A percentile compares a stretch with the other conserved stretches of the same genome.
These are phyloP conservation scores for Epistrophella euchroma DNA, from an alignment of 2,888 invertebrate genomes.

Conservation along the genomic window DNA sequence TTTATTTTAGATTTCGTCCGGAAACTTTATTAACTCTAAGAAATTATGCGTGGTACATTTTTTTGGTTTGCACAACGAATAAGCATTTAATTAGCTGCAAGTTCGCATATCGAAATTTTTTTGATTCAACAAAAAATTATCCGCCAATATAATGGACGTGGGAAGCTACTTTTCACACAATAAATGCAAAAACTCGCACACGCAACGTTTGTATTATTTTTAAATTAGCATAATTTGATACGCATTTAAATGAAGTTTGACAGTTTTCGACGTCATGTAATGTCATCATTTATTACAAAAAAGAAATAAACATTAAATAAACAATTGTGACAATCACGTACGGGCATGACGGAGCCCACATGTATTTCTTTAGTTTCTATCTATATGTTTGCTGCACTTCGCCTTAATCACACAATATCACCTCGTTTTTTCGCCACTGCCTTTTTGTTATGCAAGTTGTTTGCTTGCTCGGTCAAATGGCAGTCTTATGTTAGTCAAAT, in stretches of 20 bases:
- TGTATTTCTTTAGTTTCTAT: not conserved
- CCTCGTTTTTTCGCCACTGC: conserved; percentile 19
- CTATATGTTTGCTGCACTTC: conserved; percentile 18
- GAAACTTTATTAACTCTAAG: too few relatives aligned
- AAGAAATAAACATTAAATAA: conserved; percentile 5
- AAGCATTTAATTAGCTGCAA: too few relatives aligned
- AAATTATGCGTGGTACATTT: too few relatives aligned
- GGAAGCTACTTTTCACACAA: not conserved
- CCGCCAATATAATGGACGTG: too few relatives aligned
- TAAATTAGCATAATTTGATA: conserved; percentile 17
- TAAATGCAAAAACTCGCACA: not conserved
- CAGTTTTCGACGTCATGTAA: conserved; percentile 35
- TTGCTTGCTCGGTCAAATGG: conserved; percentile 49
- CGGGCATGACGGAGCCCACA: conserved; percentile 43
- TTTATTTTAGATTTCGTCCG: too few relatives aligned
- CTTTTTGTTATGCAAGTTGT: conserved; percentile 65
- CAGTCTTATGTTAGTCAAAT: conserved; percentile 18
- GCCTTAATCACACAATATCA: conserved; percentile 38
- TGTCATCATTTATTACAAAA: conserved; percentile 35
- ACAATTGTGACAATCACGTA: conserved; percentile 57
- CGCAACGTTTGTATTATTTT: not conserved
- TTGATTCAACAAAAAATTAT: too few relatives aligned
- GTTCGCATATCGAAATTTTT: too few relatives aligned
- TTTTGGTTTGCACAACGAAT: too few relatives aligned
- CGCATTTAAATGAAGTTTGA: conserved; percentile 24